Evolutionary conservation across 2,888 invertebrate species (phyloP).

Genomic region (Aromia moschata): DNA sequence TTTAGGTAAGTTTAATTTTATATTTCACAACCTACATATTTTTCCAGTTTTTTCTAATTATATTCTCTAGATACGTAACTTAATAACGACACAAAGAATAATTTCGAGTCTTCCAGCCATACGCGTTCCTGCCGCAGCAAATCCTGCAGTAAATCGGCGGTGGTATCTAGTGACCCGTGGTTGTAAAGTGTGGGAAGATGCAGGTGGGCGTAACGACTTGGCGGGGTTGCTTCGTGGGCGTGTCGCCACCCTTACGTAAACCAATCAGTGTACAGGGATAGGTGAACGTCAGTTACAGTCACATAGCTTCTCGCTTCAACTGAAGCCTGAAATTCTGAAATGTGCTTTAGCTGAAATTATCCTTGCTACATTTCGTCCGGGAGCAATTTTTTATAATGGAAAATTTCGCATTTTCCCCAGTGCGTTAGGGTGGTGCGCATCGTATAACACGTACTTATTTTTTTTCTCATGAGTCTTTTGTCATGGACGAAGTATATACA

Average conservation of each 20-base stretch:
- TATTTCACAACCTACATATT: too few relatives aligned
- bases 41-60: too few relatives aligned
- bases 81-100: too few relatives aligned
- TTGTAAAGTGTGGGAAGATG: constrained; percentile 62
- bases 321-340: constrained; percentile 58
- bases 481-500: too few relatives aligned
- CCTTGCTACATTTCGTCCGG: constrained; percentile 30
- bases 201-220: constrained; percentile 62
- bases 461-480: too few relatives aligned
- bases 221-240: constrained; percentile 46
- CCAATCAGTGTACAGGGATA: constrained; percentile 34
- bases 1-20: too few relatives aligned
- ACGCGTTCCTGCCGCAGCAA: constrained; percentile 33
- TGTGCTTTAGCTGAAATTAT: constrained; percentile 54
- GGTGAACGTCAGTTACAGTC: constrained; percentile 60
- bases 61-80: too few relatives aligned
- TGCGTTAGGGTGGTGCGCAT: too few relatives aligned
- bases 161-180: constrained; percentile 60
- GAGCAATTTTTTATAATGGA: not conserved
- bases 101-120: too few relatives aligned
- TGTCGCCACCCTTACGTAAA: constrained; percentile 25
- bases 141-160: constrained; percentile 58
- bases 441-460: too few relatives aligned
- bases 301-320: constrained; percentile 60
- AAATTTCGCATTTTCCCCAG: too few relatives aligned